Evolutionary conservation across 2,113 vertebrate genomes (phyloP).

Genomic region (Periophthalmus modestus): DNA sequence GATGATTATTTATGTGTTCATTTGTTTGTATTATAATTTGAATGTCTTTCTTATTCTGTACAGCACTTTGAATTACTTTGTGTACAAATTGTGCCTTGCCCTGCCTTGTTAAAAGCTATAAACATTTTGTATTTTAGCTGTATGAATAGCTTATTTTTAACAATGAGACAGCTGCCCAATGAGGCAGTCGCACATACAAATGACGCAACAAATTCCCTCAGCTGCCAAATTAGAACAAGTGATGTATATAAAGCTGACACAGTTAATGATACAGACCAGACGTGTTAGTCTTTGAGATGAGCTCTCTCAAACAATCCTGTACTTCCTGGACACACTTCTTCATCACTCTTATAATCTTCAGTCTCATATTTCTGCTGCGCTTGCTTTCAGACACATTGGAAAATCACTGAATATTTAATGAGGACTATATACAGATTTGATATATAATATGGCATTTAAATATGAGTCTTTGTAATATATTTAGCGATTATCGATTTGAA

Average conservation of each 20-base stretch:
- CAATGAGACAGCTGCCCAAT: no score
- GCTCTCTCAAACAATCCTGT: neutral
- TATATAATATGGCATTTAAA: constrained; percentile 7
- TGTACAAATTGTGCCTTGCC: no score
- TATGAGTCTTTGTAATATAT: neutral
- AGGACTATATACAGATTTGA: constrained; percentile 18
- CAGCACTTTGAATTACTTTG: no score
- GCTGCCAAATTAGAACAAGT: neutral
- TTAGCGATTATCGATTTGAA: constrained; percentile 1
- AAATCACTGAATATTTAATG: constrained; percentile 54
- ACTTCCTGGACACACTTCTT: neutral
- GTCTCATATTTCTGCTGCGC: constrained; percentile 58
- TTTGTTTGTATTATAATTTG: no score
- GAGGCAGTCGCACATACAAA: no score
- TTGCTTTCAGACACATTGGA: constrained; percentile 36
- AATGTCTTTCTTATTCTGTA: no score
- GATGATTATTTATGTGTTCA: no score
- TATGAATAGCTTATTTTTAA: neutral
- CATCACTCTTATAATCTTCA: neutral
- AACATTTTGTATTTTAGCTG: neutral
- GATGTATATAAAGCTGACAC: constrained; percentile 3
- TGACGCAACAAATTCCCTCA: no score
- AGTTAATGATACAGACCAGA: neutral
- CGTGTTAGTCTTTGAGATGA: neutral
- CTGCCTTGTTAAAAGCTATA: no score